A percentile compares a stretch with the other conserved stretches of the same genome.
phyloP scores from a whole-genome alignment of 30 jellyfish, hydroid and myxozoan species.

The Nemopilema nomurai region DNA sequence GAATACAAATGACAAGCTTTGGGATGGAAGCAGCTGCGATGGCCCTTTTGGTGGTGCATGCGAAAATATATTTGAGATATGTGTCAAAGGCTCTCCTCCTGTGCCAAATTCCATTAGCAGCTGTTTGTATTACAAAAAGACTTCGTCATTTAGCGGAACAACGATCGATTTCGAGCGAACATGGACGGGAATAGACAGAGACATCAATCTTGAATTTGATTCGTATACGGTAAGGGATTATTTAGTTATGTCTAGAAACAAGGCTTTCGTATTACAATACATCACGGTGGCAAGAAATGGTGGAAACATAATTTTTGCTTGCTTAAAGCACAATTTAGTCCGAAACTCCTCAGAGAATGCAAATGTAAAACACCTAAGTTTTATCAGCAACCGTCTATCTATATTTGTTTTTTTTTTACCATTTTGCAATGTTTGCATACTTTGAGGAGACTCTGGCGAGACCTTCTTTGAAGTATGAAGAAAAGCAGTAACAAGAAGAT shows the following conservation, averaged over 20 bases:
- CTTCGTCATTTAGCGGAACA: conserved; percentile 11
- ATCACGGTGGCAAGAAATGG: too few species aligned
- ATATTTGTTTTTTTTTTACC: too few species aligned
- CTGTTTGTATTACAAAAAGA: conserved; percentile 36
- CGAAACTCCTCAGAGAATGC: too few species aligned
- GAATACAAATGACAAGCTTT: conserved; percentile 21
- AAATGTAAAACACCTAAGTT: too few species aligned
- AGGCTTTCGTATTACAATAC: not conserved
- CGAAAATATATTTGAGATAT: conserved; percentile 42
- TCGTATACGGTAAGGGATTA: conserved; percentile 30
- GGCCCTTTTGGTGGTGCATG: conserved; percentile 22
- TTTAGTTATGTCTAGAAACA: not conserved
- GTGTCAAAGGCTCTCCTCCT: conserved; percentile 55
- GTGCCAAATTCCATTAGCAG: conserved; percentile 27
- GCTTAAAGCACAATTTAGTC: too few species aligned
- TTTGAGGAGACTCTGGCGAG: too few species aligned
- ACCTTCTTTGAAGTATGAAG: too few species aligned
- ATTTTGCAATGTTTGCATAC: too few species aligned
- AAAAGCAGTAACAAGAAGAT: too few species aligned
- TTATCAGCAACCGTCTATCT: too few species aligned
- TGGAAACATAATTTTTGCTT: too few species aligned
- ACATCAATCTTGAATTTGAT: conserved; percentile 25
- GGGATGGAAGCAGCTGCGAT: conserved; percentile 54
- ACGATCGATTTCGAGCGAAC: conserved; percentile 37
- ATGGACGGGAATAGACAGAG: conserved; percentile 39